phyloP scores from a whole-genome alignment of 1,140 invertebrate species.

The Zophobas morio region DNA sequence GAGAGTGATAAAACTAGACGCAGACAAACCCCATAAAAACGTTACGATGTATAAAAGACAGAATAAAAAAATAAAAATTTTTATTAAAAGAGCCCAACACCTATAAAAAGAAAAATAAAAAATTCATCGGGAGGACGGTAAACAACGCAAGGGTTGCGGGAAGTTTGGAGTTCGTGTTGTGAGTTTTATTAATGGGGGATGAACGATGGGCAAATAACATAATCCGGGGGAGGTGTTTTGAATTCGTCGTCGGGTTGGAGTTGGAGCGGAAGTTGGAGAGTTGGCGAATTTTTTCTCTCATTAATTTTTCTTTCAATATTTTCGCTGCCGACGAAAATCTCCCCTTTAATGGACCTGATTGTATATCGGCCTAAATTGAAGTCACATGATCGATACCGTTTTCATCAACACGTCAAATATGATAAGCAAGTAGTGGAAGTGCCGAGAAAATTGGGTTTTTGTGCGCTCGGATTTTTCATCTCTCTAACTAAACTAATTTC shows the following conservation, averaged over 20 bases:
- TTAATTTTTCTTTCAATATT: too few relatives aligned
- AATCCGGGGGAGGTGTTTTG: too few relatives aligned
- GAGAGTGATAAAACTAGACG: background rate
- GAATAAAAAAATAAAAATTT: background rate
- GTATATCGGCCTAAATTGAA: background rate
- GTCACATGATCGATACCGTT: conserved; percentile 7
- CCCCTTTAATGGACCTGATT: background rate
- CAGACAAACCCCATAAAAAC: background rate
- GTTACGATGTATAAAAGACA: background rate
- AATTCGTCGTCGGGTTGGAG: too few relatives aligned
- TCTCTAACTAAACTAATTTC: background rate
- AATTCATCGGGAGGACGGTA: background rate
- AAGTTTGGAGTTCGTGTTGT: background rate
- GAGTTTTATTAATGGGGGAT: too few relatives aligned
- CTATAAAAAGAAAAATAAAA: conserved; percentile 10
- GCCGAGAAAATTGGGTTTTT: conserved; percentile 11
- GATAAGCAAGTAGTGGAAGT: conserved; percentile 8
- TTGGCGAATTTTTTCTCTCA: too few relatives aligned
- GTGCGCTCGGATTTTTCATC: background rate
- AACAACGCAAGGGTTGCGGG: background rate
- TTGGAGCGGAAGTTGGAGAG: too few relatives aligned
- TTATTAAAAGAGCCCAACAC: background rate
- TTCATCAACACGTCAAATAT: conserved; percentile 11
- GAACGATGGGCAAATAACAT: too few relatives aligned
- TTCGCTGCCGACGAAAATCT: background rate